Conservation (phyloP, 2,797 vertebrate genomes). For the Hydrocynus forskahlii region DNA sequence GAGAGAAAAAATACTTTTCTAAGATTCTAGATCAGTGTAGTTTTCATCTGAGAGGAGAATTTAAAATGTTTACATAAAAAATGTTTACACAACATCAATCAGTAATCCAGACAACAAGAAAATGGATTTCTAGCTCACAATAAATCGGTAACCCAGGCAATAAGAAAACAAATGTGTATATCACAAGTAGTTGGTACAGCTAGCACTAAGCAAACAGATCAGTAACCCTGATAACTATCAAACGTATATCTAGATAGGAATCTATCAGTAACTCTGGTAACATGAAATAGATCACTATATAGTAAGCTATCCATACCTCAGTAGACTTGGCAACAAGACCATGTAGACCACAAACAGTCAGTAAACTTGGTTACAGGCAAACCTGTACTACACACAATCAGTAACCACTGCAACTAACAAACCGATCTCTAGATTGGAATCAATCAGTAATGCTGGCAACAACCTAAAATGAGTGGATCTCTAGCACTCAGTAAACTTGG, state of each 20-base stretch:
- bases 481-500: too few species aligned
- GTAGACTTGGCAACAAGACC: too few species aligned
- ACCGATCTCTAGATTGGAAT: too few species aligned
- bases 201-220: not conserved
- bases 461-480: too few species aligned
- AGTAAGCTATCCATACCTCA: not conserved
- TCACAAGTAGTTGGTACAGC: not conserved
- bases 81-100: too few species aligned
- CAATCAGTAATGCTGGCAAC: too few species aligned
- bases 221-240: not conserved
- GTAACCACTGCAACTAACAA: not conserved
- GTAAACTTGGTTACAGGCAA: not conserved
- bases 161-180: not conserved
- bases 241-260: not conserved
- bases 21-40: not conserved
- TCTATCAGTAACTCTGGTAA: not conserved
- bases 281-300: not conserved
- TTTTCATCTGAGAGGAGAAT: not conserved
- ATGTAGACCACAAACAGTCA: not conserved
- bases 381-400: not conserved
- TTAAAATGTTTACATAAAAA: too few species aligned
- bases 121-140: not conserved
- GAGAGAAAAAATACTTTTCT: slow-evolving; percentile 15
- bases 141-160: not conserved
- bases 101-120: not conserved